Evolutionary conservation across 2,888 invertebrate genomes (phyloP).

Genomic region (Ichneumoninae sp.): DNA sequence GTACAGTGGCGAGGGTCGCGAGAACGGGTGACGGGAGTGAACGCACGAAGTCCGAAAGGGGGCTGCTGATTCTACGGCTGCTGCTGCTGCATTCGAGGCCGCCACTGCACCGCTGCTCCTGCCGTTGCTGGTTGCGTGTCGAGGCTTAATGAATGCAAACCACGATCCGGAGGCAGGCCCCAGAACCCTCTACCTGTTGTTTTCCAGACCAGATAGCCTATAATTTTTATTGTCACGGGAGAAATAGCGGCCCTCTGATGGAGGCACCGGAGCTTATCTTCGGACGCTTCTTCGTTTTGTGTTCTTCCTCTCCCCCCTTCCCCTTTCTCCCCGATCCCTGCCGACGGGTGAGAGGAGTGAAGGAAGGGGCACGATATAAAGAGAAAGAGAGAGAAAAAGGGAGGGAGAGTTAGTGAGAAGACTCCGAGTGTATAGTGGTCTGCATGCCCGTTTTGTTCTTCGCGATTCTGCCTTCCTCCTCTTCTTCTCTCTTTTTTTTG

Average conservation of each 20-base stretch:
- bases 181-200: conserved; percentile 85
- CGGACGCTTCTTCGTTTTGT: conserved; percentile 79
- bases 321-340: neutral
- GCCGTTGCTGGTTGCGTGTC: conserved; percentile 84
- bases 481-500: conserved; percentile 22
- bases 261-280: conserved; percentile 83
- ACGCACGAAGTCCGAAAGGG: conserved; percentile 29
- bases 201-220: conserved; percentile 87
- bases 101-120: conserved; percentile 73
- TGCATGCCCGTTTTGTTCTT: conserved; percentile 28
- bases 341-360: conserved; percentile 19
- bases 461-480: conserved; percentile 42
- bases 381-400: conserved; percentile 14
- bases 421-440: conserved; percentile 1
- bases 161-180: conserved; percentile 85
- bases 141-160: conserved; percentile 87
- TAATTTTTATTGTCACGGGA: conserved; percentile 88
- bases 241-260: conserved; percentile 86
- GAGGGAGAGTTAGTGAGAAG: conserved; percentile 22
- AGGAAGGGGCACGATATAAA: conserved; percentile 5
- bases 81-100: conserved; percentile 70
- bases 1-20: conserved; percentile 33
- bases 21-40: conserved; percentile 33
- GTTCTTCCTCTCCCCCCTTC: conserved; percentile 48
- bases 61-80: conserved; percentile 71